Base-by-base conservation (phyloP, 2,113 vertebrate species). In the Callopanchax toddi region DNA sequence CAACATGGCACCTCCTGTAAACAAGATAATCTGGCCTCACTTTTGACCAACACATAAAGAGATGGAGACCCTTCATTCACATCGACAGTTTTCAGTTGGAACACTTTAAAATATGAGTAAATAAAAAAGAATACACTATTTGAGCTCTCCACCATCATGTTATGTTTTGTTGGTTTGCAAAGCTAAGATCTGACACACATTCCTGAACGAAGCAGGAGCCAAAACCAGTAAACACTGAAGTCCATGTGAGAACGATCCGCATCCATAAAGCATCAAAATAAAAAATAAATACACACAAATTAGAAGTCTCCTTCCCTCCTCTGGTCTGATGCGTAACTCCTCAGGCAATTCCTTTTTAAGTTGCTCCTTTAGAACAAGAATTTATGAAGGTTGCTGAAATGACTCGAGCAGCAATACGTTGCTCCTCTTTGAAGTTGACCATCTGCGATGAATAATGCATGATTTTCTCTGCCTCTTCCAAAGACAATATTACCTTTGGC, bases 401-500 rank as follows among this genome's bases (percentile, higher is more conserved):
- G 66, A 51, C 40, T 50, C 36, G 56, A 59, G 69, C 11, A 17
- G 32, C 62, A 66, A 75, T 64, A 60, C 69, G 65, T 58, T 82
- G 58, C 78, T 53, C 11, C 40, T 50, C 69, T 85, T 77, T 82
- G 76, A 88, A 78, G 86, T 69, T 83, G 81, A 81, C 80, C 86
- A 89, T 71, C 67, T 73, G 69, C 52, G 49, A 88, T 87, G 72
- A 86, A 91, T 90, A 90, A 89, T 85, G 57, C 42, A 88, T 76
- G 5, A 39, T 71, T 62, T 72, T 40, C 58, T 29, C 49, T 50
- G 32, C 55, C 40, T 71, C 43, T 37, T 53, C 69, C 78, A 75
- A 85, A 72, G 72, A 83, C 76, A 84, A 72, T 73, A 78, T 90
- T 83, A 85, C 83, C 78, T 85, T 61, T 76, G 74, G 68, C 76